A percentile compares a stretch with the other conserved stretches of the same genome.
Evolutionary conservation across 2,888 invertebrate species (phyloP).

Genomic region (Plebejus argus): DNA sequence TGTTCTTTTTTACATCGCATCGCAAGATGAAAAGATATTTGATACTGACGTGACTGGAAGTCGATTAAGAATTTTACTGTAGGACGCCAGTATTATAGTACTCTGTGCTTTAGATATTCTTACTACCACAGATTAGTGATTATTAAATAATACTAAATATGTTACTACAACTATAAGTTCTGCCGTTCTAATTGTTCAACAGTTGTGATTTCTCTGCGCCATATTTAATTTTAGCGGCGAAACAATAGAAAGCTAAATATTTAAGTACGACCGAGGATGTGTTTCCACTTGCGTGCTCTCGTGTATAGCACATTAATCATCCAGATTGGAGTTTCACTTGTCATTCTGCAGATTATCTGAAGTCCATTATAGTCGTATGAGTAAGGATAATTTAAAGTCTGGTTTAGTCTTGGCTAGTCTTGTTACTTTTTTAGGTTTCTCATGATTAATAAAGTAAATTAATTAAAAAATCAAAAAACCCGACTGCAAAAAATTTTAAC

Average conservation of each 20-base stretch:
- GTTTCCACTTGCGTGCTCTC: conserved; percentile 26
- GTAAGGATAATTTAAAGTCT: background rate
- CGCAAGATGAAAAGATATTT: background rate
- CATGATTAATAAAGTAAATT: no score
- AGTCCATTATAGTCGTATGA: conserved; percentile 18
- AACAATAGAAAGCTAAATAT: conserved; percentile 27
- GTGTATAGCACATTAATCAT: conserved; percentile 14
- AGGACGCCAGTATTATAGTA: no score
- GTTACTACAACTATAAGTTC: no score
- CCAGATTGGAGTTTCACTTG: conserved; percentile 13
- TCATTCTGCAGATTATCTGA: conserved; percentile 14
- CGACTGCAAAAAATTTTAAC: no score
- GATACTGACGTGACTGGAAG: no score
- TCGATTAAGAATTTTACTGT: no score
- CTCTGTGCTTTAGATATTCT: no score
- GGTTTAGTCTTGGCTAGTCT: background rate
- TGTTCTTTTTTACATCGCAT: background rate
- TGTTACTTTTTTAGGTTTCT: background rate
- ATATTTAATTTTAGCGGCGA: conserved; percentile 13
- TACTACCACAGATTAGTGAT: no score
- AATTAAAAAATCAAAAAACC: no score
- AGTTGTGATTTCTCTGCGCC: conserved; percentile 17
- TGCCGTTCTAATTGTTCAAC: background rate
- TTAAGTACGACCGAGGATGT: conserved; percentile 23
- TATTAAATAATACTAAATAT: no score